Evolutionary conservation across 2,888 invertebrate species (phyloP).

Genomic region (Torymus tubicola): DNA sequence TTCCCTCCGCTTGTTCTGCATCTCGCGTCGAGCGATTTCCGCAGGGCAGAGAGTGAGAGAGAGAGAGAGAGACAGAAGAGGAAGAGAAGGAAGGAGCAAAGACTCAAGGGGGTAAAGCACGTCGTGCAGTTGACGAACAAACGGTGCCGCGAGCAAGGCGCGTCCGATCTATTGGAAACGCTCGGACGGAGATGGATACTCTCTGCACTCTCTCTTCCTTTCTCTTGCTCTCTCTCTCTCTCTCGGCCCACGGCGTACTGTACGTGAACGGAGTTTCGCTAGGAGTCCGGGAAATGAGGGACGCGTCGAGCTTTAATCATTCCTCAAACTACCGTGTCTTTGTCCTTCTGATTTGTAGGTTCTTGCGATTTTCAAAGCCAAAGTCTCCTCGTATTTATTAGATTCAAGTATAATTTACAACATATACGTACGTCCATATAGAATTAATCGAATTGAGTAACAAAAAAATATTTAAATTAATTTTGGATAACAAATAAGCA

Average conservation of each 20-base stretch:
- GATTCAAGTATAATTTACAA: too few species aligned
- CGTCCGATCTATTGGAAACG: slow-evolving; percentile 33
- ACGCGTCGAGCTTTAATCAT: slow-evolving; percentile 32
- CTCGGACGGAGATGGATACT: neutral
- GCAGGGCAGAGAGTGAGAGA: slow-evolving; percentile 1
- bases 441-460: too few species aligned
- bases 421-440: too few species aligned
- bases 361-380: too few species aligned
- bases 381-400: too few species aligned
- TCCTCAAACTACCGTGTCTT: slow-evolving; percentile 7
- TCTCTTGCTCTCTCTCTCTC: too few species aligned
- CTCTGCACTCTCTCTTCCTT: too few species aligned
- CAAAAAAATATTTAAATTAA: too few species aligned
- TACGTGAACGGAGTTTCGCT: too few species aligned
- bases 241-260: too few species aligned
- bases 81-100: neutral
- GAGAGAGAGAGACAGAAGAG: neutral
- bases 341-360: slow-evolving; percentile 5
- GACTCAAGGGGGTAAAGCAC: slow-evolving; percentile 16
- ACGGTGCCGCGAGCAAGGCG: neutral
- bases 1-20: too few species aligned
- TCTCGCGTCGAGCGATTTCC: neutral
- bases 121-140: slow-evolving; percentile 31
- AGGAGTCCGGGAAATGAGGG: slow-evolving; percentile 6
- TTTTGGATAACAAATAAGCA: too few species aligned